Conservation (phyloP, 1,140 invertebrate genomes). For the Drosophila truncata region DNA sequence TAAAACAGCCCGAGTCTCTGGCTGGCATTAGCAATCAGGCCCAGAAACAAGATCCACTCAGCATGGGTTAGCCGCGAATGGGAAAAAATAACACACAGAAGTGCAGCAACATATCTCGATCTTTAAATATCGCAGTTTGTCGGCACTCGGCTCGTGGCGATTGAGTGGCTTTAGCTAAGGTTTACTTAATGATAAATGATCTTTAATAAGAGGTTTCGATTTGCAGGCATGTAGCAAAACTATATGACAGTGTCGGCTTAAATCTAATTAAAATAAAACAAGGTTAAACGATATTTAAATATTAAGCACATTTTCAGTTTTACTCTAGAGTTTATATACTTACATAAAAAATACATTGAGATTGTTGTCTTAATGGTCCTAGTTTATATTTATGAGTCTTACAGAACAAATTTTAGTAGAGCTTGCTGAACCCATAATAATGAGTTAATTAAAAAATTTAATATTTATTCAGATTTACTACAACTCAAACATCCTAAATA, state of each 20-base stretch:
- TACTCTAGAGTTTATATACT: not conserved
- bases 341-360: not conserved
- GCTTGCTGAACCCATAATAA: not conserved
- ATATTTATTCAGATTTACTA: not conserved
- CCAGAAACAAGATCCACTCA: conserved; percentile 41
- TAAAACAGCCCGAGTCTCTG: conserved; percentile 35
- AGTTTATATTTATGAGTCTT: not conserved
- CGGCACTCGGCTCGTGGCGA: conserved; percentile 18
- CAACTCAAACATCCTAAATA: not conserved
- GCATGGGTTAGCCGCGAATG: conserved; percentile 18
- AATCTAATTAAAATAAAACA: not conserved
- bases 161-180: conserved; percentile 8
- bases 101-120: conserved; percentile 13
- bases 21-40: conserved; percentile 38
- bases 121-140: conserved; percentile 18
- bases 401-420: not conserved
- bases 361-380: not conserved
- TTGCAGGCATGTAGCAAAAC: not conserved
- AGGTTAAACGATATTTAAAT: not conserved
- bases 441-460: not conserved
- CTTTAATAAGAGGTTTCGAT: conserved; percentile 19
- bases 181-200: conserved; percentile 34
- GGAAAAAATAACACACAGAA: conserved; percentile 10
- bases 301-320: not conserved
- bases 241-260: not conserved